These are phyloP conservation scores for Morone chrysops DNA, from an alignment of 2,113 vertebrate species.

Conservation along the genomic window DNA sequence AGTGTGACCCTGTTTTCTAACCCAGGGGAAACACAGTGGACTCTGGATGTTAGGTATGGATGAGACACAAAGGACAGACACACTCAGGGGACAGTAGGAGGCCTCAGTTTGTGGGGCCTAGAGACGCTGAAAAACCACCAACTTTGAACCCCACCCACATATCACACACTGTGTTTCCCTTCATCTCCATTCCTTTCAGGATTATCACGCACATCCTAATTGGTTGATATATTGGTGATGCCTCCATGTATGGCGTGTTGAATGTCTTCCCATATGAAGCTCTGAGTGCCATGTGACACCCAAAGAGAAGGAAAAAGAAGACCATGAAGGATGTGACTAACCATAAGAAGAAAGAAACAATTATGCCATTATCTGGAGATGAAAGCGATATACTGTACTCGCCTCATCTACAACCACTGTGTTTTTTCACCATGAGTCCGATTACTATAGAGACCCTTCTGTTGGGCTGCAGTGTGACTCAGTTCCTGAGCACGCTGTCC, in stretches of 20 bases:
- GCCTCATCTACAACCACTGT: constrained; percentile 43
- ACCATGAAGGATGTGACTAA: constrained; percentile 50
- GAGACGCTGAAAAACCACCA: constrained; percentile 41
- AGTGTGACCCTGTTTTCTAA: constrained; percentile 58
- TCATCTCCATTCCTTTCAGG: constrained; percentile 68
- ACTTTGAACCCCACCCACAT: constrained; percentile 58
- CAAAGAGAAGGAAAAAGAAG: constrained; percentile 21
- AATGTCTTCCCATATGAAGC: constrained; percentile 50
- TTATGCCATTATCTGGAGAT: constrained; percentile 60
- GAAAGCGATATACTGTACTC: constrained; percentile 49
- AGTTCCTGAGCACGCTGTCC: constrained; percentile 50
- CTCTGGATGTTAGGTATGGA: constrained; percentile 52
- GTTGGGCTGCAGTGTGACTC: constrained; percentile 64
- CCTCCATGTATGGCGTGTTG: constrained; percentile 40
- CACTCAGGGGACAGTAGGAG: constrained; percentile 60
- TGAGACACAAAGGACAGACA: constrained; percentile 67
- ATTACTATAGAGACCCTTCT: constrained; percentile 51
- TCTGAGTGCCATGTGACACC: constrained; percentile 44
- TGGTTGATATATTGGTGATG: constrained; percentile 45
- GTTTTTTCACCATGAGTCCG: background rate
- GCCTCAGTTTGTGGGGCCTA: constrained; percentile 64
- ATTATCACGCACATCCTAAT: constrained; percentile 68
- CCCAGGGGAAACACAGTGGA: constrained; percentile 39
- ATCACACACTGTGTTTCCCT: constrained; percentile 55
- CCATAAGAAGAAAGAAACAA: constrained; percentile 55